Percentiles rank a stretch among this genome's conserved stretches.
Evolutionary conservation across 30 jellyfish, hydroid and myxozoan genomes (phyloP).

Genomic region (Hydra vulgaris): DNA sequence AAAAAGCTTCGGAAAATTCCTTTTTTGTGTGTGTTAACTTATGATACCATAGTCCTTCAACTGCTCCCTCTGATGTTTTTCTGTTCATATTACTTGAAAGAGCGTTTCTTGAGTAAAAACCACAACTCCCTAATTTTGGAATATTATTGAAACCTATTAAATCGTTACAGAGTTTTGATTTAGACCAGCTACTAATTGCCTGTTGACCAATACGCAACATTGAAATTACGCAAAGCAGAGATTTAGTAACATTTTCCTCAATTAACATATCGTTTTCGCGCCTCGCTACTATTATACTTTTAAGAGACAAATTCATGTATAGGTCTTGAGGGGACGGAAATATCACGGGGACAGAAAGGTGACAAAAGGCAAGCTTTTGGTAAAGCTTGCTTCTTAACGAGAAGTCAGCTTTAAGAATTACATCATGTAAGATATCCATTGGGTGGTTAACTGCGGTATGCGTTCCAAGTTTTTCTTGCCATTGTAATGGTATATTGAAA

Average conservation of each 20-base stretch:
- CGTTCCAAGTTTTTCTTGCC: neutral
- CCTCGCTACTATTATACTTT: neutral
- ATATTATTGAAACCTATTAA: neutral
- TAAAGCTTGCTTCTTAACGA: neutral
- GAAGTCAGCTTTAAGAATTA: neutral
- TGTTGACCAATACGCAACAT: neutral
- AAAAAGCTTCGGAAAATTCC: neutral
- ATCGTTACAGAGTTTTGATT: neutral
- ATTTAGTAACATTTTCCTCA: neutral
- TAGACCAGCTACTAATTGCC: neutral
- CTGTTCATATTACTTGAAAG: neutral
- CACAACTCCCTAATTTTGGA: neutral
- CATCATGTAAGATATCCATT: neutral
- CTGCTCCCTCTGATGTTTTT: neutral
- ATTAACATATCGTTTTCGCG: neutral
- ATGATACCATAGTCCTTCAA: conserved; percentile 6
- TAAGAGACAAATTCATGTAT: neutral
- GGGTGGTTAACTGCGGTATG: neutral
- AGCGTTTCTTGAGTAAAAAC: neutral
- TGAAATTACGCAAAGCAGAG: neutral
- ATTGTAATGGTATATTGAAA: neutral
- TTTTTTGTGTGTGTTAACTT: neutral
- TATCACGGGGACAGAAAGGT: neutral
- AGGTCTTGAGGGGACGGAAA: neutral
- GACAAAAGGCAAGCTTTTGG: neutral